Percentiles rank a stretch among this genome's conserved stretches.
Conservation (phyloP, 2,797 vertebrate species). For the Danio albolineatus region DNA sequence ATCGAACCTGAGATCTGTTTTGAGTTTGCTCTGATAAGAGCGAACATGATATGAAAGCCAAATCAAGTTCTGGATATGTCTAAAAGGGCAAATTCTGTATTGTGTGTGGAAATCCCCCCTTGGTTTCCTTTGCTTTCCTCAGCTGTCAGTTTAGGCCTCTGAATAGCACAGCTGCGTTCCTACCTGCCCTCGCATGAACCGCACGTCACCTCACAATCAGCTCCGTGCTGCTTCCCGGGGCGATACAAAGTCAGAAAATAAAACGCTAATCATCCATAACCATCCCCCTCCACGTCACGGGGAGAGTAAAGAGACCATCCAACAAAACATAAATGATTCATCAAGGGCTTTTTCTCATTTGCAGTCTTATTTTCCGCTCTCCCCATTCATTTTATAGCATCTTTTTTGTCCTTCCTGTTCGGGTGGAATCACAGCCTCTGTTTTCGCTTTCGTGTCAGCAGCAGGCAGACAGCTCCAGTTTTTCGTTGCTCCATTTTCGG, state of each 20-base stretch:
- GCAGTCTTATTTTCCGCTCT: slow-evolving; percentile 18
- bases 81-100: slow-evolving; percentile 23
- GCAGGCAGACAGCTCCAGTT: slow-evolving; percentile 45
- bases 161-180: slow-evolving; percentile 44
- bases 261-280: slow-evolving; percentile 45
- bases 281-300: slow-evolving; percentile 26
- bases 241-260: slow-evolving; percentile 46
- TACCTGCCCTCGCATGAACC: slow-evolving; percentile 27
- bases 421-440: slow-evolving; percentile 43
- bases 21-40: neutral
- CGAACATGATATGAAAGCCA: neutral
- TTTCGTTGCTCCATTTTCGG: slow-evolving; percentile 46
- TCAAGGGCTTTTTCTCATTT: slow-evolving; percentile 51
- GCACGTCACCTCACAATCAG: slow-evolving; percentile 33
- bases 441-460: slow-evolving; percentile 50
- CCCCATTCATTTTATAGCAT: slow-evolving; percentile 47
- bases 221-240: slow-evolving; percentile 38
- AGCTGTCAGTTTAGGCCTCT: slow-evolving; percentile 27
- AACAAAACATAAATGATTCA: slow-evolving; percentile 62
- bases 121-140: slow-evolving; percentile 6
- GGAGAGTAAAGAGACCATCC: slow-evolving; percentile 42
- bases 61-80: slow-evolving; percentile 11
- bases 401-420: slow-evolving; percentile 50
- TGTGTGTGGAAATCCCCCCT: slow-evolving; percentile 17
- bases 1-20: neutral